Percentiles rank a stretch among this genome's conserved stretches.
These are phyloP conservation scores for Dasysyrphus tricinctus DNA, from an alignment of 2,888 invertebrate species.

Conservation along the genomic window DNA sequence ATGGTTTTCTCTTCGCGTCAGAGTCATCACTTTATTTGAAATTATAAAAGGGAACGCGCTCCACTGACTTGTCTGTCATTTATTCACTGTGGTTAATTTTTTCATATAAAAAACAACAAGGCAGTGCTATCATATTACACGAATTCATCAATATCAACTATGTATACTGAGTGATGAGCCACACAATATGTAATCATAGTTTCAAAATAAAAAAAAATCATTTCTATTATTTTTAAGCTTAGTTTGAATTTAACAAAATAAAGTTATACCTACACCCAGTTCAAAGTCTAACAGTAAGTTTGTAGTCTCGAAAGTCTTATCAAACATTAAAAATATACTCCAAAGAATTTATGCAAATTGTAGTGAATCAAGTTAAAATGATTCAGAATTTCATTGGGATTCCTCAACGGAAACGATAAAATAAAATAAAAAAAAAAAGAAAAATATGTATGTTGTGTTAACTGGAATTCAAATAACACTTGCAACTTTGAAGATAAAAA, in stretches of 20 bases:
- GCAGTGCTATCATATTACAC: conserved; percentile 3
- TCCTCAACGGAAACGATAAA: background rate
- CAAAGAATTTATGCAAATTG: background rate
- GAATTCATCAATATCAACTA: conserved; percentile 13
- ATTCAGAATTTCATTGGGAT: conserved; percentile 19
- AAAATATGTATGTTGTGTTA: background rate
- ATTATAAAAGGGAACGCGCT: conserved; percentile 23
- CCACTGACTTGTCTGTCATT: conserved; percentile 34
- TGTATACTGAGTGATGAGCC: background rate
- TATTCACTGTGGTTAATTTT: background rate
- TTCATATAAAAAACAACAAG: background rate
- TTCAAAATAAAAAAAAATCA: background rate
- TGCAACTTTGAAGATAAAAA: conserved; percentile 14
- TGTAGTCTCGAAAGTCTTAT: background rate
- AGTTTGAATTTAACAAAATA: background rate
- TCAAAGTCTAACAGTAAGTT: background rate
- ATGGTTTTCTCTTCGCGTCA: conserved; percentile 15
- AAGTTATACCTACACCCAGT: too few relatives aligned
- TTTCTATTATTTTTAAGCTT: background rate
- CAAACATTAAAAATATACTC: background rate
- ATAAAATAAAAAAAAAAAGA: background rate
- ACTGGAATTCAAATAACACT: conserved; percentile 17
- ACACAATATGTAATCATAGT: conserved; percentile 1
- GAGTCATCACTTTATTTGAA: conserved; percentile 19
- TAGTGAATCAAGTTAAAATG: conserved; percentile 4